Evolutionary conservation across 2,888 invertebrate genomes (phyloP).

Genomic region (Anticlea derivata): DNA sequence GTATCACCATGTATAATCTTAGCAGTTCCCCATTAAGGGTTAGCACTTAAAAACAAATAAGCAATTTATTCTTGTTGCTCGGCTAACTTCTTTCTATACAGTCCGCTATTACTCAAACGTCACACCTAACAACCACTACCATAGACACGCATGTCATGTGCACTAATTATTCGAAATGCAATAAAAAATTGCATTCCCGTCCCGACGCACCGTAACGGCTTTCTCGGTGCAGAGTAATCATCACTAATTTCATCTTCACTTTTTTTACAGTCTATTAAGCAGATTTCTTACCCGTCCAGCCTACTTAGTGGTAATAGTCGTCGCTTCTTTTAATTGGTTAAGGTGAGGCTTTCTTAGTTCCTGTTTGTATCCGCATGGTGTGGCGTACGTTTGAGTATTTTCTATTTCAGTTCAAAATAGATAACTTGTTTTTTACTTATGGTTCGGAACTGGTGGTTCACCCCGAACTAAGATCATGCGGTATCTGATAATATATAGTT

Average conservation of each 20-base stretch:
- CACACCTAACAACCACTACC: no score
- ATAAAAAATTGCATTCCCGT: slow-evolving; percentile 57
- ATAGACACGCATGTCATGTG: slow-evolving; percentile 24
- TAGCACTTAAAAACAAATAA: no score
- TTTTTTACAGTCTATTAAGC: slow-evolving; percentile 79
- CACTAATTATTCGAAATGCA: slow-evolving; percentile 38
- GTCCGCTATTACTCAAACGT: no score
- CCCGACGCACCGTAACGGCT: slow-evolving; percentile 72
- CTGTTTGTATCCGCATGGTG: slow-evolving; percentile 30
- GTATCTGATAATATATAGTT: no score
- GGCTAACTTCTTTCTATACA: no score
- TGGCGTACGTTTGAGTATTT: neutral
- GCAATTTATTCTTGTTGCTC: no score
- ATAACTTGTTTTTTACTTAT: neutral
- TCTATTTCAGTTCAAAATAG: neutral
- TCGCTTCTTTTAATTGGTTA: slow-evolving; percentile 63
- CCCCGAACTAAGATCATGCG: no score
- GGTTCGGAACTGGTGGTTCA: no score
- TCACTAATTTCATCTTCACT: slow-evolving; percentile 75
- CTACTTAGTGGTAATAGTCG: slow-evolving; percentile 51
- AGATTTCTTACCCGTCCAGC: slow-evolving; percentile 58
- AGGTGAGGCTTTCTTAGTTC: slow-evolving; percentile 37
- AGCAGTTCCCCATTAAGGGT: no score
- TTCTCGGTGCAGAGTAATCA: slow-evolving; percentile 70
- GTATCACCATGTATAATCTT: no score